Conservation (phyloP, 2,888 invertebrate species). For the Gymnocheta viridis region DNA sequence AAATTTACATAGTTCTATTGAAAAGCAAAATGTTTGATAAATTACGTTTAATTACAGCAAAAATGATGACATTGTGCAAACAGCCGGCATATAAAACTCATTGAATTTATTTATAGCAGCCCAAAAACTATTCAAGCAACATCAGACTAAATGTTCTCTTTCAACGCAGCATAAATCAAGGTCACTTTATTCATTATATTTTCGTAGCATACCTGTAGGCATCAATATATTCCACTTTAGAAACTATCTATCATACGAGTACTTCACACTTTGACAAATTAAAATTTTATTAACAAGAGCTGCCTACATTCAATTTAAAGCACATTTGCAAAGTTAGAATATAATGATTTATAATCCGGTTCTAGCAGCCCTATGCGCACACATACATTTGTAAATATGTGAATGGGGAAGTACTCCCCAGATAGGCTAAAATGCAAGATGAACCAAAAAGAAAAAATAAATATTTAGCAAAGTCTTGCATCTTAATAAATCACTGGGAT, state of each 20-base stretch:
- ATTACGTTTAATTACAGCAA: background rate
- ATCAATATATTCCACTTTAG: no score
- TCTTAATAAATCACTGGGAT: constrained; percentile 61
- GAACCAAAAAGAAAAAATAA: background rate
- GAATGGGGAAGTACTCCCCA: background rate
- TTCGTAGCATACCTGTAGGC: background rate
- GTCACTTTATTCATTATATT: background rate
- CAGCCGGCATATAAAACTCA: background rate
- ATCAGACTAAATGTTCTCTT: background rate
- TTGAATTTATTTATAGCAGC: constrained; percentile 17
- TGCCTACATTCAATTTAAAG: background rate
- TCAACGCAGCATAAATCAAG: background rate
- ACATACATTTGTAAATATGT: background rate
- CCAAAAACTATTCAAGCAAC: constrained; percentile 24
- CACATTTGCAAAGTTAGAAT: background rate
- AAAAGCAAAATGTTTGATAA: background rate
- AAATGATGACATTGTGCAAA: background rate
- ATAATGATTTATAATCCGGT: constrained; percentile 9
- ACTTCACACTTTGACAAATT: background rate
- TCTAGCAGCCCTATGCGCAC: background rate
- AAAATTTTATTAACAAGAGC: background rate
- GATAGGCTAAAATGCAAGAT: background rate
- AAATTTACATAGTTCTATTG: no score
- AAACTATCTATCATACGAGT: background rate
- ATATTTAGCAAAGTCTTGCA: constrained; percentile 34